phyloP scores from a whole-genome alignment of 1,140 invertebrate species.

The Bombus ignitus region DNA sequence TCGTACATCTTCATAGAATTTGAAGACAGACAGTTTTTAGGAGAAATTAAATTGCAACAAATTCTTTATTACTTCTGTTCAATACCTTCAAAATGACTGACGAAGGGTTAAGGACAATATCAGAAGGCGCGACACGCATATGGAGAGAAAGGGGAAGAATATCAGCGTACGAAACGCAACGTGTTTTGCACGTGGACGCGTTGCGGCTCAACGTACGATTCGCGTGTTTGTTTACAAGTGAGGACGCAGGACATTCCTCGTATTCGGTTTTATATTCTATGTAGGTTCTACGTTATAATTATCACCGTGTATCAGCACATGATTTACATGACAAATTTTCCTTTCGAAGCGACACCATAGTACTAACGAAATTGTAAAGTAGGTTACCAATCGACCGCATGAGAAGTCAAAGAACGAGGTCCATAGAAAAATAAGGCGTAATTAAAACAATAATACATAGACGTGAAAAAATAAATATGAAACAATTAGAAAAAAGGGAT shows the following conservation, averaged over 20 bases:
- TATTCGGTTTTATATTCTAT: constrained; percentile 22
- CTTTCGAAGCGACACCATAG: not conserved
- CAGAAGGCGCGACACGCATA: constrained; percentile 4
- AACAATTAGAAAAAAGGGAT: not conserved
- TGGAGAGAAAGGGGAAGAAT: constrained; percentile 20
- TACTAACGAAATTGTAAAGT: constrained; percentile 32
- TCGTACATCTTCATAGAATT: not conserved
- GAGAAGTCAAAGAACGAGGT: not conserved
- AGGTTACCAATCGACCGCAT: constrained; percentile 42
- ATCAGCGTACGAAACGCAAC: constrained; percentile 49
- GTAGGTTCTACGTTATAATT: constrained; percentile 17
- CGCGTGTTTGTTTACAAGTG: constrained; percentile 62
- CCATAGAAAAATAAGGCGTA: not conserved
- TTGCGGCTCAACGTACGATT: constrained; percentile 49
- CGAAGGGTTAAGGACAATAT: constrained; percentile 31
- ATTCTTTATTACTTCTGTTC: not conserved
- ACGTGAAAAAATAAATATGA: not conserved
- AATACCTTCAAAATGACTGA: too few relatives aligned
- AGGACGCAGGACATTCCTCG: constrained; percentile 56
- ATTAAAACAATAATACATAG: not conserved
- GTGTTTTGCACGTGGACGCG: constrained; percentile 60
- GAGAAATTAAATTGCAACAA: not conserved
- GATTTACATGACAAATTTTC: constrained; percentile 8
- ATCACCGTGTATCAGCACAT: not conserved
- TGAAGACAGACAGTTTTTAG: not conserved